Evolutionary conservation across 2,888 invertebrate species (phyloP).

Genomic region (Drosophila borealis): DNA sequence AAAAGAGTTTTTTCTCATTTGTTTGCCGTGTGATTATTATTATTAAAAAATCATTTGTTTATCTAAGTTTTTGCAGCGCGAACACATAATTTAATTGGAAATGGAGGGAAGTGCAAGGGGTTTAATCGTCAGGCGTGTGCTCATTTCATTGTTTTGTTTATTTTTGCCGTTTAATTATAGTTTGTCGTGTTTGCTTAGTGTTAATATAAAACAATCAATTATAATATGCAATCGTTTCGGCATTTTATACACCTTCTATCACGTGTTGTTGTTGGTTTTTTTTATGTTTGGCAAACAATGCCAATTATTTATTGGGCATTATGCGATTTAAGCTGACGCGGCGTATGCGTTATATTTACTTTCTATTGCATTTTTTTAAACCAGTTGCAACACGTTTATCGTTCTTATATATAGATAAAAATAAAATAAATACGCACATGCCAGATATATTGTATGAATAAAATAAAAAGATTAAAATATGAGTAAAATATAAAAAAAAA

Average conservation of each 20-base stretch:
- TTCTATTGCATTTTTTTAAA: too few species aligned
- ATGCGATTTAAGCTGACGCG: conserved; percentile 37
- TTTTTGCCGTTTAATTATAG: conserved; percentile 55
- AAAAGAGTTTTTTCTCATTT: conserved; percentile 33
- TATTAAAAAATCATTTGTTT: conserved; percentile 38
- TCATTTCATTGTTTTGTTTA: conserved; percentile 57
- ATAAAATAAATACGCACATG: background rate
- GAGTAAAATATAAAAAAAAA: background rate
- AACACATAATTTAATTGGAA: conserved; percentile 48
- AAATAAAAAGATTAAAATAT: background rate
- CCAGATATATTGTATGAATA: background rate
- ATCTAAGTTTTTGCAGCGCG: conserved; percentile 62
- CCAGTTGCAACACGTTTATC: too few species aligned
- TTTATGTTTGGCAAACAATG: conserved; percentile 21
- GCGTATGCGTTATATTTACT: conserved; percentile 34
- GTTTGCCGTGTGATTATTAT: conserved; percentile 66
- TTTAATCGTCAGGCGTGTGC: conserved; percentile 16
- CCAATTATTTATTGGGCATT: conserved; percentile 42
- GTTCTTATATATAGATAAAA: background rate
- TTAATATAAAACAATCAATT: conserved; percentile 67
- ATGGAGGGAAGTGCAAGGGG: background rate
- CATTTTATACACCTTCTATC: conserved; percentile 5
- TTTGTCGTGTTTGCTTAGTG: conserved; percentile 65
- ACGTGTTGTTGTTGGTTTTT: background rate
- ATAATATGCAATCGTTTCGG: conserved; percentile 33